These are phyloP conservation scores for Gila orcuttii DNA, from an alignment of 2,113 vertebrate species.

Conservation along the genomic window DNA sequence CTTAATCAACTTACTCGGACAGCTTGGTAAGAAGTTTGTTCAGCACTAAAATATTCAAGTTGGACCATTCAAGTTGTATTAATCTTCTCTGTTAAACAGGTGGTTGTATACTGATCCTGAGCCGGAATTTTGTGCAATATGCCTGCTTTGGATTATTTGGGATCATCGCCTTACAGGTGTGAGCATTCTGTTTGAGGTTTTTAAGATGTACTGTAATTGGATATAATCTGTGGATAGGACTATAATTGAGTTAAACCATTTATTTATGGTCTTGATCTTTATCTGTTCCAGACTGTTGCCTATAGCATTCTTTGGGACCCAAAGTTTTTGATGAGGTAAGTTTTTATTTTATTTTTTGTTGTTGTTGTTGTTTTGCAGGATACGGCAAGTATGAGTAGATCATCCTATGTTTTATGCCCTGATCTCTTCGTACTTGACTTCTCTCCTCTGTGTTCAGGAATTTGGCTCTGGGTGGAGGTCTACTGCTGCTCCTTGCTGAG, in stretches of 20 bases:
- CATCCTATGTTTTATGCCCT: neutral
- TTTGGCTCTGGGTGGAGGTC: conserved; percentile 92
- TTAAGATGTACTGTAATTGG: neutral
- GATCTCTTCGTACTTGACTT: neutral
- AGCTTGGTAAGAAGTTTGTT: conserved; percentile 80
- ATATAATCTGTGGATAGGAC: neutral
- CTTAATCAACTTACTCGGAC: conserved; percentile 87
- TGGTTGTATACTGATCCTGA: conserved; percentile 88
- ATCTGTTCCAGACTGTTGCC: conserved; percentile 85
- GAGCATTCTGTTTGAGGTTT: conserved; percentile 10
- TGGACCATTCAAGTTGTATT: neutral
- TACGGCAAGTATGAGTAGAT: neutral
- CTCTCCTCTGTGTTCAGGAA: conserved; percentile 76
- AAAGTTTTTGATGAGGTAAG: conserved; percentile 98
- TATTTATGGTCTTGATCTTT: neutral
- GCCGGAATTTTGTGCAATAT: conserved; percentile 89
- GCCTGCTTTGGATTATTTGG: conserved; percentile 82
- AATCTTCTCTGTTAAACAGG: conserved; percentile 69
- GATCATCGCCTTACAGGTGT: conserved; percentile 56
- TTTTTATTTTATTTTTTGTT: neutral
- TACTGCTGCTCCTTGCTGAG: conserved; percentile 92
- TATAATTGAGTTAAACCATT: neutral
- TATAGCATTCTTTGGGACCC: conserved; percentile 99
- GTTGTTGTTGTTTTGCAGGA: too few relatives aligned
- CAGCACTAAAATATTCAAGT: neutral